Percentiles rank a stretch among this genome's conserved stretches.
These are phyloP conservation scores for Hydrotaea cyrtoneurina DNA, from an alignment of 2,888 invertebrate genomes.

Conservation along the genomic window DNA sequence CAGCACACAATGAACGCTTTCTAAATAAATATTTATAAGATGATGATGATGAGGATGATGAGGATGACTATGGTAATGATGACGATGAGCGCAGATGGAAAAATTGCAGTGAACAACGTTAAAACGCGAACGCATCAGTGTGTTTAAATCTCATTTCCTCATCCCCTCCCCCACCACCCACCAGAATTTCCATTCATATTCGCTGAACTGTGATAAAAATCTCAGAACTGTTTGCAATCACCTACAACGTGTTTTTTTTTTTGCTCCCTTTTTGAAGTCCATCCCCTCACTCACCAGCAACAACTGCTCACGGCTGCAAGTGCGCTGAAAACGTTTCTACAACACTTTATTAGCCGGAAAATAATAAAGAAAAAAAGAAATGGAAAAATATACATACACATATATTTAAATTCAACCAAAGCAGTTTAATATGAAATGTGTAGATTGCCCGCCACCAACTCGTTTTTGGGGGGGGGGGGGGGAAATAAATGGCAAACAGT, in stretches of 20 bases:
- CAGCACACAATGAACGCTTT: slow-evolving; percentile 29
- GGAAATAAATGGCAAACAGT: neutral
- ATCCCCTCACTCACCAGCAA: neutral
- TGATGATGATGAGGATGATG: neutral
- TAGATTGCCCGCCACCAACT: neutral
- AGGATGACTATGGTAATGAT: neutral
- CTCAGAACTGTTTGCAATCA: neutral
- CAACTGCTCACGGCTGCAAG: neutral
- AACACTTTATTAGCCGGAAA: slow-evolving; percentile 27
- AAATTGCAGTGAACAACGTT: slow-evolving; percentile 11
- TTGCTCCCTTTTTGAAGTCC: neutral
- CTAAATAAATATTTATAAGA: slow-evolving; percentile 26
- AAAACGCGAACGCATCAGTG: neutral
- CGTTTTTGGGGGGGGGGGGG: neutral
- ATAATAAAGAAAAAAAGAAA: neutral
- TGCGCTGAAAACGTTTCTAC: neutral
- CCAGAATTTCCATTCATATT: slow-evolving; percentile 31
- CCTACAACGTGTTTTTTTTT: slow-evolving; percentile 9
- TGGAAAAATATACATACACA: no score
- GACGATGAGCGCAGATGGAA: neutral
- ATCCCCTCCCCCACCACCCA: no score
- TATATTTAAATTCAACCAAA: slow-evolving; percentile 4
- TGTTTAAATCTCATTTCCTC: slow-evolving; percentile 36
- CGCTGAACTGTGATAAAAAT: slow-evolving; percentile 35
- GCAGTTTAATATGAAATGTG: neutral